A percentile compares a stretch with the other conserved stretches of the same genome.
Evolutionary conservation across 2,888 invertebrate genomes (phyloP).

Genomic region (Erannis defoliaria): DNA sequence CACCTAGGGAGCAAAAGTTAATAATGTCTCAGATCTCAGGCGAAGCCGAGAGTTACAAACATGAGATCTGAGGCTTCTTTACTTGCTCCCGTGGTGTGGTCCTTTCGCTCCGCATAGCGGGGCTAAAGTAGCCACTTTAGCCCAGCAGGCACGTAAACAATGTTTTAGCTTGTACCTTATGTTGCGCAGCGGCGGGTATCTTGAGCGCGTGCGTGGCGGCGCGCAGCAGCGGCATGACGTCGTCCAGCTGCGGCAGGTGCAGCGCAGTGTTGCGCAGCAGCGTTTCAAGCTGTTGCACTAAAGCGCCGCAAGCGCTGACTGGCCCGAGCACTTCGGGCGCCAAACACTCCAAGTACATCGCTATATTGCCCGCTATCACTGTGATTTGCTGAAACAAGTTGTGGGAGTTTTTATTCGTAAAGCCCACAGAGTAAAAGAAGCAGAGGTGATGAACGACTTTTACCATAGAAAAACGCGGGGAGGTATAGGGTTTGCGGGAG

Average conservation of each 20-base stretch:
- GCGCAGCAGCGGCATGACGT: constrained; percentile 90
- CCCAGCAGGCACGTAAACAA: too few species aligned
- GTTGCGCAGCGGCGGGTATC: constrained; percentile 93
- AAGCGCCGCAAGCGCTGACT: constrained; percentile 89
- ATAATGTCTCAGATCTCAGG: too few species aligned
- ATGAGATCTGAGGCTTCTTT: too few species aligned
- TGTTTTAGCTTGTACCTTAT: constrained; percentile 87
- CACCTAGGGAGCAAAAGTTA: too few species aligned
- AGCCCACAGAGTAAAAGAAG: too few species aligned
- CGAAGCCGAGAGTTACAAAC: too few species aligned
- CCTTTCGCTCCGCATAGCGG: too few species aligned
- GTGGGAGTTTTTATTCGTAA: background rate
- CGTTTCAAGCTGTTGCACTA: constrained; percentile 94
- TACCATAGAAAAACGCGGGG: too few species aligned
- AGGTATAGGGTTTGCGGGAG: too few species aligned
- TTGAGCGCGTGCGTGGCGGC: constrained; percentile 93
- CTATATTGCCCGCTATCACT: constrained; percentile 95
- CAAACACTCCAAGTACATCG: constrained; percentile 96
- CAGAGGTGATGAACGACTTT: too few species aligned
- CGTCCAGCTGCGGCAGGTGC: constrained; percentile 89
- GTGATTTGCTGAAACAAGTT: constrained; percentile 84
- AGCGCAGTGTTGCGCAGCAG: constrained; percentile 93
- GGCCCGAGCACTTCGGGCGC: constrained; percentile 93
- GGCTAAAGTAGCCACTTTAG: too few species aligned
- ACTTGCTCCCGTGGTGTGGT: too few species aligned